Evolutionary conservation across 2,113 vertebrate genomes (phyloP).

Genomic region (Hyperoodon ampullatus): DNA sequence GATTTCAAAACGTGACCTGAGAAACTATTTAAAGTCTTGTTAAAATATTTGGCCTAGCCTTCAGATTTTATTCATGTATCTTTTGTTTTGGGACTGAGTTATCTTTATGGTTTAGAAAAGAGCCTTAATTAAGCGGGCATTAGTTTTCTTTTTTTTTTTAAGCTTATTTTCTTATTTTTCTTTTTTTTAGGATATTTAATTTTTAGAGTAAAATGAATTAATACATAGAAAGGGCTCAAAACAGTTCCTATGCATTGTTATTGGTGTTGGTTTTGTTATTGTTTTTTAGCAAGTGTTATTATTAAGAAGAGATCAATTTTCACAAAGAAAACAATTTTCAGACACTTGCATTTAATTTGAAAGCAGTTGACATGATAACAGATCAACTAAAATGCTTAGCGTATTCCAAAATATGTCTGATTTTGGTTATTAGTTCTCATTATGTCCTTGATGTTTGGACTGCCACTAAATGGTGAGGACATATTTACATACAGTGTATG

Average conservation of each 20-base stretch:
- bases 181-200: background rate
- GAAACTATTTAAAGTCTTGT: background rate
- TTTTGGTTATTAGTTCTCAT: conserved; percentile 11
- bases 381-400: background rate
- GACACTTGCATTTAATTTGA: conserved; percentile 17
- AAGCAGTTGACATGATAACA: background rate
- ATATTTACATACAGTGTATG: background rate
- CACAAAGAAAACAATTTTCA: conserved; percentile 26
- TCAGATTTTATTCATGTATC: background rate
- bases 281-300: background rate
- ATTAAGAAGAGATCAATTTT: background rate
- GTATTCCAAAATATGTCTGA: conserved; percentile 11
- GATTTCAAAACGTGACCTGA: conserved; percentile 1
- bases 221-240: background rate
- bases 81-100: background rate
- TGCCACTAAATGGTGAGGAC: background rate
- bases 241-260: background rate
- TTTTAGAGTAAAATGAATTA: background rate
- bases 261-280: background rate
- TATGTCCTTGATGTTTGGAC: background rate
- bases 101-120: conserved; percentile 31
- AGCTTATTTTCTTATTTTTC: background rate
- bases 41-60: background rate
- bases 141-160: background rate
- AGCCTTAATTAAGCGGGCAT: conserved; percentile 13